Conservation (phyloP, 2,113 vertebrate genomes). For the Pogonocichla stellata region DNA sequence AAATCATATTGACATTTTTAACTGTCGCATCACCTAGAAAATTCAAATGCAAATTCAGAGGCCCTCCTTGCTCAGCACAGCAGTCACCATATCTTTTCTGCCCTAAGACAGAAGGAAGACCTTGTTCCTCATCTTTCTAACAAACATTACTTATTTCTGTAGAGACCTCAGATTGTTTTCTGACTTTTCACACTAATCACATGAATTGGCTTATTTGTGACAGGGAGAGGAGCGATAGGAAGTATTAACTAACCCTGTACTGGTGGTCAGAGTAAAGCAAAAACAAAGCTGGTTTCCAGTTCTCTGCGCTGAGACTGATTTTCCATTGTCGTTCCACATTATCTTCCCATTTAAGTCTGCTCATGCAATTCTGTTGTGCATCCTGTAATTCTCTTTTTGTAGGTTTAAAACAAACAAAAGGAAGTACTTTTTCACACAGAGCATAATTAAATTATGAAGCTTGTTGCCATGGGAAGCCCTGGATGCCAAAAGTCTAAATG, state of each 20-base stretch:
- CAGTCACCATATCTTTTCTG: not conserved
- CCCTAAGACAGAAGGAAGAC: not conserved
- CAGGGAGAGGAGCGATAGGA: slow-evolving; percentile 20
- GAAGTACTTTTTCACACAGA: slow-evolving; percentile 58
- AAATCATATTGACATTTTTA: not conserved
- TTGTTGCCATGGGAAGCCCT: slow-evolving; percentile 32
- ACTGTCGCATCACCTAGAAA: not conserved
- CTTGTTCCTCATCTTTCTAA: rapidly evolving
- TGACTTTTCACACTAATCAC: not conserved
- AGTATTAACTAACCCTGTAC: slow-evolving; percentile 27
- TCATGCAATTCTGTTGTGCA: slow-evolving; percentile 33
- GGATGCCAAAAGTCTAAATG: slow-evolving; percentile 51
- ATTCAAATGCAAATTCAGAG: not conserved
- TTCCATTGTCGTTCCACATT: slow-evolving; percentile 52
- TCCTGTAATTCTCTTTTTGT: slow-evolving; percentile 59
- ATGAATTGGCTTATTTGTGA: slow-evolving; percentile 40
- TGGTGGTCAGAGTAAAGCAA: slow-evolving; percentile 32
- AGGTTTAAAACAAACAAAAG: slow-evolving; percentile 60
- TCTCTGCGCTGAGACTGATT: not conserved
- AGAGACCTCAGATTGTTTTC: not conserved
- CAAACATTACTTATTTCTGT: not conserved
- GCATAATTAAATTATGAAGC: slow-evolving; percentile 36
- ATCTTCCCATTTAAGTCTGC: slow-evolving; percentile 27
- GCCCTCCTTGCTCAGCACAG: not conserved
- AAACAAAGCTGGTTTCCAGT: slow-evolving; percentile 37